These are phyloP conservation scores for Pegoplata infirma DNA, from an alignment of 2,888 invertebrate genomes.

Conservation along the genomic window DNA sequence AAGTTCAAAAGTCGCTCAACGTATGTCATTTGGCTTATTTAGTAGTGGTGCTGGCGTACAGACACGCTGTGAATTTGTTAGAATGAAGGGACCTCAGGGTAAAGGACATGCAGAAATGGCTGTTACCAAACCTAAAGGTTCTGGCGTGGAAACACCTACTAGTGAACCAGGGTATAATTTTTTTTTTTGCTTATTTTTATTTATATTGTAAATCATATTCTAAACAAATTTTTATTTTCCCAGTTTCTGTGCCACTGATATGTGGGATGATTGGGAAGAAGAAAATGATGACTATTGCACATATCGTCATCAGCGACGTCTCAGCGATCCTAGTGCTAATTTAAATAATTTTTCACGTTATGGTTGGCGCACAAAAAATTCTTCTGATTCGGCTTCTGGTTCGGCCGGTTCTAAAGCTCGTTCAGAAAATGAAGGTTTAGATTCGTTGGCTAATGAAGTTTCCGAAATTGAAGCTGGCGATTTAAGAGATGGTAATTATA, in stretches of 20 bases:
- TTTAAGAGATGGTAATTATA: conserved; percentile 88
- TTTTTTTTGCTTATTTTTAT: too few relatives aligned
- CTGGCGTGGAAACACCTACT: conserved; percentile 96
- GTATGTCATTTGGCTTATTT: conserved; percentile 95
- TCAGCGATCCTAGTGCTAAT: conserved; percentile 96
- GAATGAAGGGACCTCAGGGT: conserved; percentile 98
- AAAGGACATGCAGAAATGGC: conserved; percentile 99
- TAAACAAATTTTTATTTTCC: not conserved
- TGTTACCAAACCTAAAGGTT: conserved; percentile 93
- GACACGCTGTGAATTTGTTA: conserved; percentile 95
- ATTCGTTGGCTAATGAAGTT: conserved; percentile 89
- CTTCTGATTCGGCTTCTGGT: conserved; percentile 81
- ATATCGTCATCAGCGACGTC: conserved; percentile 86
- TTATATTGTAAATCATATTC: not conserved
- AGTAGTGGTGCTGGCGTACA: conserved; percentile 86
- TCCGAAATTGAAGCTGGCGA: conserved; percentile 97
- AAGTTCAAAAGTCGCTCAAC: conserved; percentile 95
- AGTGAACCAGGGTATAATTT: conserved; percentile 86
- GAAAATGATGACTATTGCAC: conserved; percentile 91
- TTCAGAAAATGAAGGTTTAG: conserved; percentile 95
- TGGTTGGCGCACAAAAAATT: conserved; percentile 84
- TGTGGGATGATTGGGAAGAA: conserved; percentile 95
- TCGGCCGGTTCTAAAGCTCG: conserved; percentile 86
- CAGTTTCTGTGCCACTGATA: conserved; percentile 87
- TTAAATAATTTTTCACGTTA: conserved; percentile 90